Evolutionary conservation across 2,797 vertebrate genomes (phyloP).

Genomic region (Tokudaia tokunoshimensis): DNA sequence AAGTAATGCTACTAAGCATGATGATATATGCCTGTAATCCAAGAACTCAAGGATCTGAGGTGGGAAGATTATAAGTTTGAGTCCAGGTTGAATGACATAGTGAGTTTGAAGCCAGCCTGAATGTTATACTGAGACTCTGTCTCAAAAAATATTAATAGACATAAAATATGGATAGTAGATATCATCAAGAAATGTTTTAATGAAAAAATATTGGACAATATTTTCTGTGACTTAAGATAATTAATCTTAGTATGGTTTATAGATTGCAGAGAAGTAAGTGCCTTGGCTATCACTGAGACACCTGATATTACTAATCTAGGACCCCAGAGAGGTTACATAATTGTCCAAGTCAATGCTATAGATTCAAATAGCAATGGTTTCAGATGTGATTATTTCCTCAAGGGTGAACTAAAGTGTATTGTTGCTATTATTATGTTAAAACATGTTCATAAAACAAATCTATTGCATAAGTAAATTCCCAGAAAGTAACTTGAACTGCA

Average conservation of each 20-base stretch:
- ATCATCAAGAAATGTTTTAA: constrained; percentile 37
- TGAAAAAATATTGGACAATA: neutral
- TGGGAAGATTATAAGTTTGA: neutral
- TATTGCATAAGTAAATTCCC: constrained; percentile 32
- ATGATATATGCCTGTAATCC: neutral
- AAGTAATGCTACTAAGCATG: neutral
- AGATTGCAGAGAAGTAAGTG: neutral
- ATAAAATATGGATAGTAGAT: neutral
- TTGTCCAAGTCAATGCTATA: constrained; percentile 11
- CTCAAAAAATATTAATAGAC: neutral
- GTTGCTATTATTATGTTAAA: constrained; percentile 39
- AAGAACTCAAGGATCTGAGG: neutral
- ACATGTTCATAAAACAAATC: neutral
- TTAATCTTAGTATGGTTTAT: constrained; percentile 2
- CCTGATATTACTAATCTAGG: constrained; percentile 32
- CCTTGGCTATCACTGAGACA: neutral
- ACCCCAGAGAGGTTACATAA: neutral
- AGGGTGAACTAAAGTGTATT: neutral
- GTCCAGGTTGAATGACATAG: neutral
- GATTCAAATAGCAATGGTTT: constrained; percentile 17
- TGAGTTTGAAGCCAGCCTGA: neutral
- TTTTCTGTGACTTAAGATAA: constrained; percentile 52
- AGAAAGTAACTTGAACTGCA: constrained; percentile 42
- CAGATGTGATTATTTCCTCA: constrained; percentile 52
- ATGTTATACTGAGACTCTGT: neutral